Evolutionary conservation across 2,797 vertebrate genomes (phyloP).

Genomic region (Pteropus rufus): DNA sequence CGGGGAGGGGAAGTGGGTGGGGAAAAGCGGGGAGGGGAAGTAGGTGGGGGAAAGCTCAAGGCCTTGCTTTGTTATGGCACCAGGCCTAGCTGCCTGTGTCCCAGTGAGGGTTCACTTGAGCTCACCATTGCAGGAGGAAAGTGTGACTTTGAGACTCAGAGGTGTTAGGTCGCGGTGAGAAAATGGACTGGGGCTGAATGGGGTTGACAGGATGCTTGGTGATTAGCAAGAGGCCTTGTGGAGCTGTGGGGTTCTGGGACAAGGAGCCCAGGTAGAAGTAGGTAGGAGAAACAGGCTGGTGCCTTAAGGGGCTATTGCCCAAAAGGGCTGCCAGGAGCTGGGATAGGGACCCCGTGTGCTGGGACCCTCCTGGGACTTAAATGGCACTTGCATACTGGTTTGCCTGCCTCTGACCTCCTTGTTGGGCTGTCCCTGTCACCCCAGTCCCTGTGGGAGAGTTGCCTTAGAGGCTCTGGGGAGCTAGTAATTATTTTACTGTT

Average conservation of each 20-base stretch:
- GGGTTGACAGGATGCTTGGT: neutral
- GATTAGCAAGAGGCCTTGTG: neutral
- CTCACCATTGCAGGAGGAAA: neutral
- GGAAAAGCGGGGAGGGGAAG: neutral
- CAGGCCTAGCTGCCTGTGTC: neutral
- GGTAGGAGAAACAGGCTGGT: neutral
- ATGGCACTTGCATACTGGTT: neutral
- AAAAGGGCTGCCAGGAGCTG: neutral
- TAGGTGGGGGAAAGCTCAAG: neutral
- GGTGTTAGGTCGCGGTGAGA: neutral
- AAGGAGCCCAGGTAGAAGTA: neutral
- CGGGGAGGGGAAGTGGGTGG: neutral
- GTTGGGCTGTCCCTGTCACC: neutral
- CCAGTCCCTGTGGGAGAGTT: neutral
- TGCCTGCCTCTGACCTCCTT: neutral
- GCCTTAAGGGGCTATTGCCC: neutral
- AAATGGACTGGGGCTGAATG: neutral
- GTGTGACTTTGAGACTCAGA: neutral
- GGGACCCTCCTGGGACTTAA: neutral
- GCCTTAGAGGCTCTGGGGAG: neutral
- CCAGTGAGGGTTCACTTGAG: neutral
- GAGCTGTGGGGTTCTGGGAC: neutral
- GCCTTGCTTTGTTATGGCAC: neutral
- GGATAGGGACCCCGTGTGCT: neutral
- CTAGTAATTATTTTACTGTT: neutral